phyloP scores from a whole-genome alignment of 2,113 vertebrate species.

The Glaucidium brasilianum region DNA sequence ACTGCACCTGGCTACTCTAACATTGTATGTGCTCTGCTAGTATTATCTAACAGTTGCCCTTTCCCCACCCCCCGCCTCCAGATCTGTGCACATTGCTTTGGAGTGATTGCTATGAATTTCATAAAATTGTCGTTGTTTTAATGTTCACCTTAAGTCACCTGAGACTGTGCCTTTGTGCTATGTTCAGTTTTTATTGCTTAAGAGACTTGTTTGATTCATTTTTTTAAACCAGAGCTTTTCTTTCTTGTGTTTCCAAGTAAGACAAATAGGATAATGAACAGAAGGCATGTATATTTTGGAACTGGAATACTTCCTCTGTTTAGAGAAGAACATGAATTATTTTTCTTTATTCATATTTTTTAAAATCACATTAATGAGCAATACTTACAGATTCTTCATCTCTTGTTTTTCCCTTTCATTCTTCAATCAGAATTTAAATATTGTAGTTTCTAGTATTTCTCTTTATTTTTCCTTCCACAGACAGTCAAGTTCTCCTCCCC shows the following conservation, averaged over 20 bases:
- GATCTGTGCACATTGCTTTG: conserved; percentile 10
- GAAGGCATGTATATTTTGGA: conserved; percentile 14
- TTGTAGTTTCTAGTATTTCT: not conserved
- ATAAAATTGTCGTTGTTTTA: not conserved
- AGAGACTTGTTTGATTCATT: not conserved
- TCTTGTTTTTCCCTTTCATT: not conserved
- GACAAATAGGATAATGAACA: not conserved
- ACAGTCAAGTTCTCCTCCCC: conserved; percentile 89
- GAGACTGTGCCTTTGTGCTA: not conserved
- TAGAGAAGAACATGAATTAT: not conserved
- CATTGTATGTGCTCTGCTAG: not conserved
- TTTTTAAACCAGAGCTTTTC: not conserved
- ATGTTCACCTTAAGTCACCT: not conserved
- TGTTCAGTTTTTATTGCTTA: not conserved
- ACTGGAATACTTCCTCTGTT: not conserved
- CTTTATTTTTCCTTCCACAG: conserved; percentile 66
- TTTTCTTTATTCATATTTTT: not conserved
- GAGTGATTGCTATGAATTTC: not conserved
- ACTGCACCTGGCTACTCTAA: conserved; percentile 3
- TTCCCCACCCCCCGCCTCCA: too few relatives aligned
- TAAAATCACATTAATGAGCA: not conserved
- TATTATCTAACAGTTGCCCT: not conserved
- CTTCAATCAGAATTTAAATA: not conserved
- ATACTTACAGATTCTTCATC: not conserved
- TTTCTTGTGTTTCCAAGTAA: conserved; percentile 15